These are phyloP conservation scores for Epiperipatus broadwayi DNA, from an alignment of 2,888 invertebrate species.

Conservation along the genomic window DNA sequence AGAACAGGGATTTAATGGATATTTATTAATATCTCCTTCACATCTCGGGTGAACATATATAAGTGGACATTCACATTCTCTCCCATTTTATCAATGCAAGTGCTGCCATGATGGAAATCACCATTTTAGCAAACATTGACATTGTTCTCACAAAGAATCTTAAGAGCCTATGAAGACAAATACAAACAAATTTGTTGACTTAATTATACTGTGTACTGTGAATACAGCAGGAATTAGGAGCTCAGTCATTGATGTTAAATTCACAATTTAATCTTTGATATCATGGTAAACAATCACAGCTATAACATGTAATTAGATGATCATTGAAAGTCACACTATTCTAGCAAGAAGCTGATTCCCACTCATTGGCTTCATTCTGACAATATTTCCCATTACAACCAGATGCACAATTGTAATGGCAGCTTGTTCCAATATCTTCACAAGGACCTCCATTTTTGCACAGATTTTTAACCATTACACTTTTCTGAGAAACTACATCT, in stretches of 20 bases:
- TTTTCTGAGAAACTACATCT: conserved; percentile 28
- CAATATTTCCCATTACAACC: conserved; percentile 88
- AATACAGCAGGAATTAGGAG: conserved; percentile 69
- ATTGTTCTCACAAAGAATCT: too few relatives aligned
- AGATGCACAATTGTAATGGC: conserved; percentile 65
- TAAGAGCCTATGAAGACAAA: conserved; percentile 90
- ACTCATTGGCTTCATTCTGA: conserved; percentile 72
- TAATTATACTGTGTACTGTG: conserved; percentile 87
- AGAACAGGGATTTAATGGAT: too few relatives aligned
- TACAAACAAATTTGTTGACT: conserved; percentile 65
- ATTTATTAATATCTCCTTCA: too few relatives aligned
- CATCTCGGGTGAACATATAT: too few relatives aligned
- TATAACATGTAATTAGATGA: conserved; percentile 76
- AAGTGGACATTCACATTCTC: too few relatives aligned
- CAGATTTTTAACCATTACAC: conserved; percentile 47
- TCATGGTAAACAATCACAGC: conserved; percentile 67
- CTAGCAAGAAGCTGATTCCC: conserved; percentile 49
- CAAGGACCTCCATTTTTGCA: conserved; percentile 76
- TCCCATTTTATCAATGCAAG: too few relatives aligned
- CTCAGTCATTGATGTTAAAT: conserved; percentile 77
- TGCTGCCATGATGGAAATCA: too few relatives aligned
- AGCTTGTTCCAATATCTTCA: conserved; percentile 74
- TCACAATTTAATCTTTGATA: conserved; percentile 77
- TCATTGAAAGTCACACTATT: conserved; percentile 64
- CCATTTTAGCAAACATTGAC: too few relatives aligned